These are phyloP conservation scores for Falco naumanni DNA, from an alignment of 2,797 vertebrate species.

Conservation along the genomic window DNA sequence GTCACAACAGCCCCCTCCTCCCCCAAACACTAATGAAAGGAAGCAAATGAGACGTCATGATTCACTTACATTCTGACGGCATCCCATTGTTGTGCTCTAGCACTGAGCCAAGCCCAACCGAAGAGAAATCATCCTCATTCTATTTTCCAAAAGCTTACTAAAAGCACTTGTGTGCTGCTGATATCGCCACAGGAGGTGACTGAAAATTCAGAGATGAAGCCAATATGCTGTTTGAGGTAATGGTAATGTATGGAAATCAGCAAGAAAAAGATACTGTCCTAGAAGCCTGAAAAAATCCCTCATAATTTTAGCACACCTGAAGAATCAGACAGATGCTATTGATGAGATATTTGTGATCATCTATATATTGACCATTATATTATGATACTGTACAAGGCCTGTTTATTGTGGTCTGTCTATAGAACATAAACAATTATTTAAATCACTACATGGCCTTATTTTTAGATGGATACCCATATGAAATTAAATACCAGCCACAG, in stretches of 20 bases:
- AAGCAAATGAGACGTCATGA: not conserved
- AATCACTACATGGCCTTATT: not conserved
- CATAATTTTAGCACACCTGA: not conserved
- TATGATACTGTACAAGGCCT: not conserved
- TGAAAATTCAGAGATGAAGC: slow-evolving; percentile 26
- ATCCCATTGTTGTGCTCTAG: slow-evolving; percentile 4
- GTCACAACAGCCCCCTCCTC: slow-evolving; percentile 9
- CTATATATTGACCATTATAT: not conserved
- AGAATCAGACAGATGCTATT: not conserved
- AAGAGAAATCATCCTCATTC: slow-evolving; percentile 37
- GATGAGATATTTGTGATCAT: not conserved
- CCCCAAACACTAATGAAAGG: slow-evolving; percentile 17
- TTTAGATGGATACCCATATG: not conserved
- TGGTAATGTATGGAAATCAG: not conserved
- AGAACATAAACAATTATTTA: not conserved
- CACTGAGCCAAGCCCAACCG: not conserved
- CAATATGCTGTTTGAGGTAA: slow-evolving; percentile 22
- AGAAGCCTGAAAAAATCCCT: not conserved
- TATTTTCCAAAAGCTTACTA: slow-evolving; percentile 8
- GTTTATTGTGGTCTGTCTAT: not conserved
- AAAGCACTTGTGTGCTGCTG: slow-evolving; percentile 23
- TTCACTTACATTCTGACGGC: slow-evolving; percentile 15
- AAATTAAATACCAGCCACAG: not conserved
- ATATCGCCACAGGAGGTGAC: not conserved
- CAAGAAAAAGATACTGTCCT: not conserved